Evolutionary conservation across 92 coral and sea anemone genomes (phyloP).

Genomic region (Palythoa grandiflora): DNA sequence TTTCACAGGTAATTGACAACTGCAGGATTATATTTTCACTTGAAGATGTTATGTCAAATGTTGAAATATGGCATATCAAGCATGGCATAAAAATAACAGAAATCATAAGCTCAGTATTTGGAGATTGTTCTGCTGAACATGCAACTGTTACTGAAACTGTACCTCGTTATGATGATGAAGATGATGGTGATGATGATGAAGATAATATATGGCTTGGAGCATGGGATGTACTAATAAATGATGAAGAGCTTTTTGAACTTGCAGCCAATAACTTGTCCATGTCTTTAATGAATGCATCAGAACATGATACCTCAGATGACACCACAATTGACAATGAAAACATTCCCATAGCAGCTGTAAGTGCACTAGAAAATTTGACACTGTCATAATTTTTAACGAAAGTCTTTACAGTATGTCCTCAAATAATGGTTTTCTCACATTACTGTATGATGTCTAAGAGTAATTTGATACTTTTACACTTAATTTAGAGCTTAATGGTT

Average conservation of each 20-base stretch:
- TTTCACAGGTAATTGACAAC: constrained; percentile 33
- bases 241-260: constrained; percentile 54
- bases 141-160: constrained; percentile 4
- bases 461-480: not conserved
- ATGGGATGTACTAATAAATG: constrained; percentile 60
- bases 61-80: constrained; percentile 45
- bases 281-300: constrained; percentile 44
- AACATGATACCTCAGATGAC: constrained; percentile 25
- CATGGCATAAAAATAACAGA: constrained; percentile 32
- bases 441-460: constrained; percentile 10
- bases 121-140: constrained; percentile 23
- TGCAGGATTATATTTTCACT: constrained; percentile 31
- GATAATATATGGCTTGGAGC: constrained; percentile 25
- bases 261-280: constrained; percentile 57
- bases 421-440: not conserved
- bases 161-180: not conserved
- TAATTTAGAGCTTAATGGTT: too few relatives aligned
- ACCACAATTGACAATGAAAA: constrained; percentile 27
- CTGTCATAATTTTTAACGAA: constrained; percentile 2
- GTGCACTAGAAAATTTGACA: not conserved
- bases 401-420: not conserved
- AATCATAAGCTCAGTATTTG: constrained; percentile 32
- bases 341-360: constrained; percentile 4
- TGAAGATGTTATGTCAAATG: constrained; percentile 38
- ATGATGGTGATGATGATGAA: not conserved